These are phyloP conservation scores for Anoplopoma fimbria DNA, from an alignment of 2,113 vertebrate species.

Conservation along the genomic window DNA sequence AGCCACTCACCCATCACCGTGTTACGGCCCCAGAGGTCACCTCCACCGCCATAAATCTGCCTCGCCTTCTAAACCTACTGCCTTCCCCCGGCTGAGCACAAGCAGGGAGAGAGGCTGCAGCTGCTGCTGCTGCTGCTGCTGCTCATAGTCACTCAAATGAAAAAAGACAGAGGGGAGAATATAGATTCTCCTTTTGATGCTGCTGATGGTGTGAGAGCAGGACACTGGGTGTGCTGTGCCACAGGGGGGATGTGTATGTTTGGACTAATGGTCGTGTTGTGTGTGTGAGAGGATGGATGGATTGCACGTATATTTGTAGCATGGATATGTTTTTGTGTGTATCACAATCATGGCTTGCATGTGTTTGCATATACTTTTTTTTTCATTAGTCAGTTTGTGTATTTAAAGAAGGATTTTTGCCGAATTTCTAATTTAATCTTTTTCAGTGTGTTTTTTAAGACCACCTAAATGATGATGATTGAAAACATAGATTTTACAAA, in stretches of 20 bases:
- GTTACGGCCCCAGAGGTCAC: conserved; percentile 98
- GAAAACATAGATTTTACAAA: not conserved
- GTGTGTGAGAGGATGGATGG: conserved; percentile 24
- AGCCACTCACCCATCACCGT: conserved; percentile 99
- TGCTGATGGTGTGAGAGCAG: conserved; percentile 59
- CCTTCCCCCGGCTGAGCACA: conserved; percentile 81
- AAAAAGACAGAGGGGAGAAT: conserved; percentile 59
- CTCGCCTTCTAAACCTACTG: conserved; percentile 90
- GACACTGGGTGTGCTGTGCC: conserved; percentile 36
- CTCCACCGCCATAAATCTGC: conserved; percentile 93
- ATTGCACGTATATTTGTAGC: not conserved
- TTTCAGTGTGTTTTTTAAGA: not conserved
- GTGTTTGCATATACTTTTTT: not conserved
- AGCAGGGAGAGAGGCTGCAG: conserved; percentile 66
- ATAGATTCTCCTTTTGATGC: conserved; percentile 68
- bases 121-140: conserved; percentile 50
- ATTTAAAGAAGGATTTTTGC: not conserved
- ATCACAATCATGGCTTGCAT: not conserved
- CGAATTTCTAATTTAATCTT: not conserved
- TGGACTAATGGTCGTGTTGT: conserved; percentile 39
- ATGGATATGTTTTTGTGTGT: not conserved
- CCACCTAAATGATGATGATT: not conserved
- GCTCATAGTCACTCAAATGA: conserved; percentile 73
- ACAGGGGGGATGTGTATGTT: conserved; percentile 23
- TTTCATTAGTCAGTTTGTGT: not conserved